Conservation (phyloP, 2,888 invertebrate species). For the Linyphia triangularis region DNA sequence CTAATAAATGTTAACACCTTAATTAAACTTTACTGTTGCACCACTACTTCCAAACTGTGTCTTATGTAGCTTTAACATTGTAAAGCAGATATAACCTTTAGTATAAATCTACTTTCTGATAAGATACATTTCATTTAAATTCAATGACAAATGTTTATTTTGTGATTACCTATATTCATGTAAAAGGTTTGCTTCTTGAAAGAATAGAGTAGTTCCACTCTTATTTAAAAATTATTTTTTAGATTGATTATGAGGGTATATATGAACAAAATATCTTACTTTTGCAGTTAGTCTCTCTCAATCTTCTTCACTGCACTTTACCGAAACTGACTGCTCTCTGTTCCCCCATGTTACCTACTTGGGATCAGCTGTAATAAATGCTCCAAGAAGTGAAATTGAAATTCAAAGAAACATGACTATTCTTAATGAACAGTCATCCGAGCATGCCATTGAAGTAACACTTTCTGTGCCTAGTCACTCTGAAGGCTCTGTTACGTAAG, state of each 20-base stretch:
- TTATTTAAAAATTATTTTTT: not conserved
- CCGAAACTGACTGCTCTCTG: constrained; percentile 62
- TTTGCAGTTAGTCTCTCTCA: constrained; percentile 66
- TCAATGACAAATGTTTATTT: not conserved
- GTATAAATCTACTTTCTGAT: no score
- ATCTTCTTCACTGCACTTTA: constrained; percentile 71
- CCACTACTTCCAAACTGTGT: no score
- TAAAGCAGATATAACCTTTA: no score
- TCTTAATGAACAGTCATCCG: constrained; percentile 86
- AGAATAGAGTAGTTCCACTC: not conserved
- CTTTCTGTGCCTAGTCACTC: constrained; percentile 95
- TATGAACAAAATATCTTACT: not conserved
- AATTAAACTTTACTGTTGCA: no score
- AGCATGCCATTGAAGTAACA: constrained; percentile 89
- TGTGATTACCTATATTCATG: not conserved
- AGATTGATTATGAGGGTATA: not conserved
- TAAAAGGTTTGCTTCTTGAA: not conserved
- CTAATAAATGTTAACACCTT: no score
- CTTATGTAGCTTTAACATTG: no score
- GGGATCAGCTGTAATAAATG: constrained; percentile 93
- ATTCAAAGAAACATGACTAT: constrained; percentile 96
- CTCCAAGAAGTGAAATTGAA: constrained; percentile 94
- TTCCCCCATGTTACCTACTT: constrained; percentile 93
- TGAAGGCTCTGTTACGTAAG: constrained; percentile 87
- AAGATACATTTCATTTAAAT: not conserved